Evolutionary conservation across 1,140 invertebrate species (phyloP).

Genomic region (Drosophila elegans): DNA sequence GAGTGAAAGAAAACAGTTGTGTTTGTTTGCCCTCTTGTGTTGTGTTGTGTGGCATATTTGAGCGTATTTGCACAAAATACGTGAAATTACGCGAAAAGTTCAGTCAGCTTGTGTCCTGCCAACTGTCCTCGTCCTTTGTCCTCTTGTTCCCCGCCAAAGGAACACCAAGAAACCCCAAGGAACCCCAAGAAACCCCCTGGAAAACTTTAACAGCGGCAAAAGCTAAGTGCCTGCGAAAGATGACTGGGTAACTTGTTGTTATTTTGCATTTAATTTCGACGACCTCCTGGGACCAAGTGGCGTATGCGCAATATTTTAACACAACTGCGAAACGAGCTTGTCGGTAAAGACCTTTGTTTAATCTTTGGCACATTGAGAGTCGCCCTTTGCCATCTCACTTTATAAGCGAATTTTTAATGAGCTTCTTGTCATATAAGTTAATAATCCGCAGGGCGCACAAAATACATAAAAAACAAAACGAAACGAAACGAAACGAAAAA

Average conservation of each 20-base stretch:
- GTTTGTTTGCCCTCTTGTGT: constrained; percentile 48
- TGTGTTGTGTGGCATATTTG: constrained; percentile 69
- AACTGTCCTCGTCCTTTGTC: constrained; percentile 20
- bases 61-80: constrained; percentile 80
- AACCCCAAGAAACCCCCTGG: background rate
- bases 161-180: background rate
- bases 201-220: constrained; percentile 13
- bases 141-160: background rate
- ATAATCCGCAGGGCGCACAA: constrained; percentile 44
- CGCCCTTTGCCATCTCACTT: constrained; percentile 48
- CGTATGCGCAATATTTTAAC: constrained; percentile 56
- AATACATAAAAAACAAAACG: constrained; percentile 1
- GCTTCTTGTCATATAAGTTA: constrained; percentile 65
- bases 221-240: constrained; percentile 43
- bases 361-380: constrained; percentile 41
- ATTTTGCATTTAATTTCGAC: constrained; percentile 76
- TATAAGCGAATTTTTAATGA: constrained; percentile 69
- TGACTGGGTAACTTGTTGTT: constrained; percentile 44
- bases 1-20: constrained; percentile 57
- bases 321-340: constrained; percentile 21
- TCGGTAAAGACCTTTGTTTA: constrained; percentile 28
- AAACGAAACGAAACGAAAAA: background rate
- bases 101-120: constrained; percentile 37
- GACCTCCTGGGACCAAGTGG: constrained; percentile 45
- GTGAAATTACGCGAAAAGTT: constrained; percentile 81